A percentile compares a stretch with the other conserved stretches of the same genome.
Conservation (phyloP, 2,888 invertebrate species). For the Rotaria socialis region DNA sequence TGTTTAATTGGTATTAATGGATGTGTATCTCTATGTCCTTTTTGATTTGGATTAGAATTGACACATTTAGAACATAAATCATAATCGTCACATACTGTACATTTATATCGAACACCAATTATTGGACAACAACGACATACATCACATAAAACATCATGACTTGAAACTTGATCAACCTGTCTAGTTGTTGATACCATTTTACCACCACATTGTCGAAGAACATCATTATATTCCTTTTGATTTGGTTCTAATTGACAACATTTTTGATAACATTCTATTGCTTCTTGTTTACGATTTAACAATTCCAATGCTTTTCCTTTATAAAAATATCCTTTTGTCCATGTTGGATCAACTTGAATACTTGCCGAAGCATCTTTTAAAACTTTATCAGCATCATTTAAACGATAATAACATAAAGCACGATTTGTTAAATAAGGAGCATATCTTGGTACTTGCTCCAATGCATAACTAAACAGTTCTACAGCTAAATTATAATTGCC, state of each 20-base stretch:
- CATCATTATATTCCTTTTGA: background rate
- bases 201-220: background rate
- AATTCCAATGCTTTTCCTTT: constrained; percentile 34
- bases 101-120: constrained; percentile 21
- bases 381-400: constrained; percentile 13
- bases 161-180: background rate
- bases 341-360: background rate
- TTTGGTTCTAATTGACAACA: constrained; percentile 32
- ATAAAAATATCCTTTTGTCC: constrained; percentile 29
- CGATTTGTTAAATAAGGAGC: constrained; percentile 36
- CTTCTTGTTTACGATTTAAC: constrained; percentile 8
- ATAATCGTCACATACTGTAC: constrained; percentile 19
- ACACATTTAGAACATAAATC: constrained; percentile 25
- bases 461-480: background rate
- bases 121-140: background rate
- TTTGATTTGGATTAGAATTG: constrained; percentile 10
- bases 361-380: constrained; percentile 6
- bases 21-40: constrained; percentile 27
- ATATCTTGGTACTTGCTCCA: constrained; percentile 13
- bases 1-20: background rate
- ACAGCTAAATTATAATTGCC: background rate
- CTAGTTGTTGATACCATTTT: background rate
- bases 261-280: background rate
- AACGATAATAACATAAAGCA: constrained; percentile 22
- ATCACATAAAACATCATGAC: background rate